Evolutionary conservation across 1,140 invertebrate genomes (phyloP), one percentile per base, ranked within the genome.

Genomic region (Ceratitis capitata): DNA sequence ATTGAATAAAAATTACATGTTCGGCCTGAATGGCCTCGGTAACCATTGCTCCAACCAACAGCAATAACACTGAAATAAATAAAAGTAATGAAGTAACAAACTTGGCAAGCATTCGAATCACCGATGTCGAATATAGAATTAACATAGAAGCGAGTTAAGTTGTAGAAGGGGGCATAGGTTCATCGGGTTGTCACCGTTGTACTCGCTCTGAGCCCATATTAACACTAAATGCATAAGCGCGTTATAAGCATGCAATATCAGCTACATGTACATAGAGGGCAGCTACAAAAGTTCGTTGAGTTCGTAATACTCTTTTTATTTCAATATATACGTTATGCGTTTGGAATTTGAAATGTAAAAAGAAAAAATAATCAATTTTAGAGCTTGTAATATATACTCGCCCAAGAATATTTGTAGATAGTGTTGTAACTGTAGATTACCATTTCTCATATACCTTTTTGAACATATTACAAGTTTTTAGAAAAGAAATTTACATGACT

Each of bases 31-130:
- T 45, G 39, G 29, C 69, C 69, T 23, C 69, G 23, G n/a, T n/a
- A 78, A 78, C 69, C 69, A 78, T 78, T 78, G 69, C 39, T 39
- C 39, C 39, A 78, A 29, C 19, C 64, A 74, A 42, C 6, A 74
- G 23, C 39, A 78, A 78, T 45, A 78, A 78, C 39, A 78, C 39
- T 19, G 23, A 45, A 78, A 42, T 45, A 23, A 45, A 23, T 19
- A 78, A 42, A 69, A 78, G 69, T 19, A 78, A 78, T 78, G 32
- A 78, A 78, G 69, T 32, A 78, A 45, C 39, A 78, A 78, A 78
- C 69, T 78, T 78, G 69, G 69, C 69, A 78, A 45, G 69, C 69
- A 78, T 78, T 7, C 39, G 69, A 78, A 78, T 45, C 69, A 78
- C 69, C 45, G 39, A 12, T 35, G 69, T 42, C 10, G 69, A 78